Conservation (phyloP, 1,140 invertebrate species). For the Andricus grossulariae region DNA sequence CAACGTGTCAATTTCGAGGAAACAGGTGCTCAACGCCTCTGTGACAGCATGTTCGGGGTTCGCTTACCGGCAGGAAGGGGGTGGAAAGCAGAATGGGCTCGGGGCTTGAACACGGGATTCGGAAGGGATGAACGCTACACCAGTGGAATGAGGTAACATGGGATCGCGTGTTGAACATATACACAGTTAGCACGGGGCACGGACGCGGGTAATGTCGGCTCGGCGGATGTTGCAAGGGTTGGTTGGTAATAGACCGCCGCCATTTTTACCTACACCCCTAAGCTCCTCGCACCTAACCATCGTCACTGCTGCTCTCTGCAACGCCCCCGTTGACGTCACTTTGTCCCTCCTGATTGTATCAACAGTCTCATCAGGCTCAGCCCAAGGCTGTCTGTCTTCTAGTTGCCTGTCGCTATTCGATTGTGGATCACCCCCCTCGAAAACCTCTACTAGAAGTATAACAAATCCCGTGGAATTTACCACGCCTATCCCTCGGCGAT, state of each 20-base stretch:
- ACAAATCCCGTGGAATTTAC: constrained; percentile 38
- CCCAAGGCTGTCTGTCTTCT: constrained; percentile 39
- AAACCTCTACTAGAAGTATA: background rate
- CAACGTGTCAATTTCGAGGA: constrained; percentile 66
- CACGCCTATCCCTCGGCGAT: constrained; percentile 46
- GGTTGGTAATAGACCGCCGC: constrained; percentile 66
- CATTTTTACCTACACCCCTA: constrained; percentile 31
- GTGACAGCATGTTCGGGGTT: constrained; percentile 69
- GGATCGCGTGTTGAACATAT: constrained; percentile 70
- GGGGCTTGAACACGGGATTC: constrained; percentile 46
- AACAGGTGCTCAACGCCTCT: constrained; percentile 68
- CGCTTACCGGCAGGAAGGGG: constrained; percentile 40
- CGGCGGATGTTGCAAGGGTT: constrained; percentile 69
- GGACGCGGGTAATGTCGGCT: constrained; percentile 52
- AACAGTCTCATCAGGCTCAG: constrained; percentile 70
- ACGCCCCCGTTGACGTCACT: constrained; percentile 34
- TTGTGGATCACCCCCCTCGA: constrained; percentile 12
- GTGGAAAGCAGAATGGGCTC: constrained; percentile 36
- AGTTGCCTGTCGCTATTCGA: constrained; percentile 11
- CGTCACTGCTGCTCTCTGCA: constrained; percentile 4
- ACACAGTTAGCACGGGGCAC: constrained; percentile 59
- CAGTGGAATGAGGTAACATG: constrained; percentile 60
- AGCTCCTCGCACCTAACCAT: constrained; percentile 1
- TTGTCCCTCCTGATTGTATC: constrained; percentile 65
- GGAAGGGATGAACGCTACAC: constrained; percentile 44